A percentile compares a stretch with the other conserved stretches of the same genome.
Evolutionary conservation across 2,888 invertebrate species (phyloP).

Genomic region (Asteroscopus sphinx): DNA sequence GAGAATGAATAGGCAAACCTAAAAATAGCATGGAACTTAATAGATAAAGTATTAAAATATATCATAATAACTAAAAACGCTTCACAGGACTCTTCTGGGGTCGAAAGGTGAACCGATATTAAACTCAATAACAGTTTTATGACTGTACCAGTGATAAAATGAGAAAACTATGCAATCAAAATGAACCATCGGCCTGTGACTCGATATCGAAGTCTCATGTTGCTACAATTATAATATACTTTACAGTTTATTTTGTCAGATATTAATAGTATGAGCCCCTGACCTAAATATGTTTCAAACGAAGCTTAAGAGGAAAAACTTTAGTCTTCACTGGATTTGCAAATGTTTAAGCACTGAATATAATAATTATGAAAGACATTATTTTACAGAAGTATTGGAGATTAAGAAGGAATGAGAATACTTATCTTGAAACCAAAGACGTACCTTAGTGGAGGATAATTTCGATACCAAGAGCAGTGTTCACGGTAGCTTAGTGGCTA

Average conservation of each 20-base stretch:
- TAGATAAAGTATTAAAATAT: slow-evolving; percentile 21
- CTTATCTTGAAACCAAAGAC: no score
- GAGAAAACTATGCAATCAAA: slow-evolving; percentile 57
- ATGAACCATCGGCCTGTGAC: slow-evolving; percentile 28
- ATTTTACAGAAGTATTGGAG: slow-evolving; percentile 7
- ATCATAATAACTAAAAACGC: slow-evolving; percentile 31
- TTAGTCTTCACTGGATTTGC: slow-evolving; percentile 1
- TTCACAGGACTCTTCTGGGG: slow-evolving; percentile 53
- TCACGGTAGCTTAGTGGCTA: no score
- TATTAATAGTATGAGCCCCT: slow-evolving; percentile 37
- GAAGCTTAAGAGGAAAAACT: slow-evolving; percentile 48
- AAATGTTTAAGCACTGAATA: slow-evolving; percentile 12
- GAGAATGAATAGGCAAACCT: background rate
- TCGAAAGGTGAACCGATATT: slow-evolving; percentile 72
- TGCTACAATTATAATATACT: slow-evolving; percentile 4
- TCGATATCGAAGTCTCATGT: slow-evolving; percentile 20
- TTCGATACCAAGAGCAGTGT: no score
- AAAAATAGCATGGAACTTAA: slow-evolving; percentile 6
- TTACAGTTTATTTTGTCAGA: slow-evolving; percentile 27
- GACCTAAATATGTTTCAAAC: slow-evolving; percentile 49
- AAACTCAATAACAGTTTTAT: slow-evolving; percentile 72
- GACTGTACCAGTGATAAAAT: slow-evolving; percentile 61
- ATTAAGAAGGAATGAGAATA: background rate
- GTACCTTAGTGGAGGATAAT: no score
- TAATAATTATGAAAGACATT: slow-evolving; percentile 10